These are phyloP conservation scores for Polyergus mexicanus DNA, from an alignment of 1,140 invertebrate genomes.

Conservation along the genomic window DNA sequence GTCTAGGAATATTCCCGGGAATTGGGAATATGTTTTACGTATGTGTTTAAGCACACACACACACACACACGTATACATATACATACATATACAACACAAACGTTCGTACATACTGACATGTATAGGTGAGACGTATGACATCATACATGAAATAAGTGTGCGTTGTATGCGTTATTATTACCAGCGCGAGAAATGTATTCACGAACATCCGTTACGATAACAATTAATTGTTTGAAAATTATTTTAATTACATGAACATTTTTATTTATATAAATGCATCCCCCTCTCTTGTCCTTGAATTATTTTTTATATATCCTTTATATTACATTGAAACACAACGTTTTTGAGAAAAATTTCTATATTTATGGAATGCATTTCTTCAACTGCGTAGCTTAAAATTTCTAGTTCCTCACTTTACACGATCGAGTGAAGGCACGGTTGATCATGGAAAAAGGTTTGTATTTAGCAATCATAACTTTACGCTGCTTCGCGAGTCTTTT, in stretches of 20 bases:
- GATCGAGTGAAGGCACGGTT: not conserved
- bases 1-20: slow-evolving; percentile 71
- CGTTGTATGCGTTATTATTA: slow-evolving; percentile 53
- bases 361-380: not conserved
- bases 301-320: not conserved
- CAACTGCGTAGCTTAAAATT: not conserved
- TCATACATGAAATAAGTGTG: slow-evolving; percentile 30
- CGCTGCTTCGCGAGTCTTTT: slow-evolving; percentile 20
- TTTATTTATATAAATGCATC: slow-evolving; percentile 78
- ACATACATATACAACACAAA: not conserved
- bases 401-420: not conserved
- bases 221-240: slow-evolving; percentile 77
- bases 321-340: not conserved
- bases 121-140: slow-evolving; percentile 16
- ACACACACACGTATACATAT: not conserved
- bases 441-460: slow-evolving; percentile 29
- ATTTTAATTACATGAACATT: slow-evolving; percentile 82
- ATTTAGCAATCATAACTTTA: slow-evolving; percentile 50
- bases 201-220: slow-evolving; percentile 47
- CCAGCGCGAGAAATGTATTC: slow-evolving; percentile 65
- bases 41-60: slow-evolving; percentile 78
- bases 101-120: not conserved
- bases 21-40: slow-evolving; percentile 77
- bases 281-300: slow-evolving; percentile 34
- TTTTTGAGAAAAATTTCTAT: not conserved